Evolutionary conservation across 2,888 invertebrate genomes (phyloP).

Genomic region (Tuta absoluta): DNA sequence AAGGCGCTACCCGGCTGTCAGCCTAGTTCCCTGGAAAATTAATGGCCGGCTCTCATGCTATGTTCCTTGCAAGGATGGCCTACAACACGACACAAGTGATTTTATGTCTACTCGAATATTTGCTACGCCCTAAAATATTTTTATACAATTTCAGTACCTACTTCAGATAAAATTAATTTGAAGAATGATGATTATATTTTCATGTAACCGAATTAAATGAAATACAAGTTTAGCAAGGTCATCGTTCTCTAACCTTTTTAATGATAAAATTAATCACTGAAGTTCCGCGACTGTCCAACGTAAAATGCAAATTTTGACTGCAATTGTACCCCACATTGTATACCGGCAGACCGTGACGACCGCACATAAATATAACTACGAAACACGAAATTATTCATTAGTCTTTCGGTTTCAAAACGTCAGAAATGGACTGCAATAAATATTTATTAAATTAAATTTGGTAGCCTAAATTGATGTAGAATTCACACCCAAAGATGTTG

Average conservation of each 20-base stretch:
- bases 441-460: constrained; percentile 4
- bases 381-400: constrained; percentile 61
- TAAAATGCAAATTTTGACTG: constrained; percentile 74
- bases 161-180: neutral
- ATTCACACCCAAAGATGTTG: constrained; percentile 2
- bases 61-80: neutral
- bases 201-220: neutral
- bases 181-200: neutral
- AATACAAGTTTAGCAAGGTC: constrained; percentile 12
- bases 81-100: neutral
- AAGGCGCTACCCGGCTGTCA: neutral
- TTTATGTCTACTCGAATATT: neutral
- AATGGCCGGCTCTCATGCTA: constrained; percentile 10
- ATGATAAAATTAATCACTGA: constrained; percentile 67
- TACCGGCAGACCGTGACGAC: constrained; percentile 65
- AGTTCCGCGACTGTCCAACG: constrained; percentile 59
- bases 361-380: constrained; percentile 40
- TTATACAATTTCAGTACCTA: neutral
- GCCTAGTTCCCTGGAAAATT: constrained; percentile 1
- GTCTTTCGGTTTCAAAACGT: constrained; percentile 50
- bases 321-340: constrained; percentile 68
- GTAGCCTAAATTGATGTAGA: constrained; percentile 8
- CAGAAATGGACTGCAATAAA: constrained; percentile 8
- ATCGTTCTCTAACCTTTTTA: constrained; percentile 51
- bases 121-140: neutral